Percentiles rank a stretch among this genome's conserved stretches.
phyloP scores from a whole-genome alignment of 2,797 vertebrate species.

The Pangasius mekongensis region DNA sequence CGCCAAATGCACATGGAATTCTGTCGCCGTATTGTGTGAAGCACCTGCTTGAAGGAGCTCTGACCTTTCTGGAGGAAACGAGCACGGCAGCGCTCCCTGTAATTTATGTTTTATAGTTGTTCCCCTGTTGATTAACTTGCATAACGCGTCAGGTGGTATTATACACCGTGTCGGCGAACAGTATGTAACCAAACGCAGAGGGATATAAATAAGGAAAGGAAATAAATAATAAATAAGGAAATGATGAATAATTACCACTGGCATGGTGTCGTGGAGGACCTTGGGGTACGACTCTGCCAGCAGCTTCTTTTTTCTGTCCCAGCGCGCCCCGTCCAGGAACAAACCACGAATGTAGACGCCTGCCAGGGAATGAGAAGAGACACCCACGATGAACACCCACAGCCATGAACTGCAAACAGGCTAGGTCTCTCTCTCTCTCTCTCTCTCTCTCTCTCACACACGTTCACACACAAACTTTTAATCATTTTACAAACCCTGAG shows the following conservation, averaged over 20 bases:
- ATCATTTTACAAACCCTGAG: constrained; percentile 18
- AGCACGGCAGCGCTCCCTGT: background rate
- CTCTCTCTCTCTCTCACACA: background rate
- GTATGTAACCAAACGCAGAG: background rate
- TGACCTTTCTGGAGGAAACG: background rate
- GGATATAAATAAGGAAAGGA: background rate
- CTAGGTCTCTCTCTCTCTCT: background rate
- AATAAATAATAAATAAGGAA: constrained; percentile 13
- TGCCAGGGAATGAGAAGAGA: constrained; percentile 55
- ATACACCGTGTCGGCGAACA: background rate
- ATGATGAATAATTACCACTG: constrained; percentile 76
- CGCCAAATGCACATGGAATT: background rate
- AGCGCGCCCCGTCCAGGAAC: constrained; percentile 88
- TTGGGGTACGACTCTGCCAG: constrained; percentile 86
- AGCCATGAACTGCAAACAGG: background rate
- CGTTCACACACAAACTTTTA: background rate
- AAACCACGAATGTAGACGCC: constrained; percentile 85
- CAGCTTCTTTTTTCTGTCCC: constrained; percentile 82
- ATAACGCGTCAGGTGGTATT: background rate
- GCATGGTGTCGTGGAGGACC: constrained; percentile 85
- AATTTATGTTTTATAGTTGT: background rate
- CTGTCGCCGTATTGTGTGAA: too few relatives aligned
- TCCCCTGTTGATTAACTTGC: background rate
- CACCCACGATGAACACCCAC: background rate
- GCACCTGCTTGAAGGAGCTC: background rate